Percentiles rank a stretch among this genome's conserved stretches.
Evolutionary conservation across 2,113 vertebrate genomes (phyloP).

Genomic region (Seriola dumerili): DNA sequence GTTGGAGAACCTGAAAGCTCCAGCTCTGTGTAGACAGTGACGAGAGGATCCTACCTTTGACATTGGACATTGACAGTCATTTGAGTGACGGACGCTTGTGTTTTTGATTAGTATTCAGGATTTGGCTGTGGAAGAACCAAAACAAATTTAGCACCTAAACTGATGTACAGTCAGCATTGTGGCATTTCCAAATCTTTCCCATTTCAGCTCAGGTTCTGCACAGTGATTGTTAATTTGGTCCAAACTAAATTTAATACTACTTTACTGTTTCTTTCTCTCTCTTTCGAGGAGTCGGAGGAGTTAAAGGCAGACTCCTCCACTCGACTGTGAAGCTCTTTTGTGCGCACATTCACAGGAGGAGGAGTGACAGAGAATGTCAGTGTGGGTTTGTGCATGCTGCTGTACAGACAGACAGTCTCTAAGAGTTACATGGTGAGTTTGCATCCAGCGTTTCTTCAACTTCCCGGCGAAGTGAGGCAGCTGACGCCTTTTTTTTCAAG

Average conservation of each 20-base stretch:
- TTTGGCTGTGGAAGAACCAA: background rate
- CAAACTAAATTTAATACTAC: background rate
- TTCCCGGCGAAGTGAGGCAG: background rate
- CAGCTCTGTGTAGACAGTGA: background rate
- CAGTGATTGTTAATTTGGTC: background rate
- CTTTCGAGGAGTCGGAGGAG: constrained; percentile 58
- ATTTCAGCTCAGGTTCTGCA: background rate
- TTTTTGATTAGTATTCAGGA: constrained; percentile 37
- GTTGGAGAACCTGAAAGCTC: background rate
- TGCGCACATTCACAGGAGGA: constrained; percentile 60
- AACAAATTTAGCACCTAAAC: background rate
- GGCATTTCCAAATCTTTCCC: background rate
- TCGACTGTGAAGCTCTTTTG: constrained; percentile 72
- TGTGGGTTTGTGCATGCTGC: constrained; percentile 61
- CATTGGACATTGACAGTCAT: too few relatives aligned
- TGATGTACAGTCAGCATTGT: background rate
- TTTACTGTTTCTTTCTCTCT: background rate
- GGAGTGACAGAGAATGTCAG: constrained; percentile 72
- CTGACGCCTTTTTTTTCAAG: background rate
- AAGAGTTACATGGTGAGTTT: constrained; percentile 13
- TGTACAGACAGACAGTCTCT: constrained; percentile 31
- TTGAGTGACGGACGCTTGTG: background rate
- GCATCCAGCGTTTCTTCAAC: constrained; percentile 15
- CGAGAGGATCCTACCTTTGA: background rate
- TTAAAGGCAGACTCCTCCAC: constrained; percentile 67